Base-by-base conservation (phyloP, 2,888 invertebrate genomes). In the Aethes cnicana region DNA sequence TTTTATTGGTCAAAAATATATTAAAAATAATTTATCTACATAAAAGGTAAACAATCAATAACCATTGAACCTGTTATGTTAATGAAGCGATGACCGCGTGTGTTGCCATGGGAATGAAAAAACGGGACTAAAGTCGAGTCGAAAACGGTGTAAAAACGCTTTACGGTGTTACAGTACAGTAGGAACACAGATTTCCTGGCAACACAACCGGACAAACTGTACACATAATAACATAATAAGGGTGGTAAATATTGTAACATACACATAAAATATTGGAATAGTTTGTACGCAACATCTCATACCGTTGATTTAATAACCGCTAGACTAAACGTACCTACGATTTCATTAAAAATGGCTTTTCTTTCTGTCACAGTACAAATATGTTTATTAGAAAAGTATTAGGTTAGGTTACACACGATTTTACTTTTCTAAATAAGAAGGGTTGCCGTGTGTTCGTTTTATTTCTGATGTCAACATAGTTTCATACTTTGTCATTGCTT, bases 21-120 rank as follows among this genome's bases (percentile, higher is more conserved):
- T 77, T 80, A 81, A 78, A 74, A 83, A 84, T 84, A 85, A 84
- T 84, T 84, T 85, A 87, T 81, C 81, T 84, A 84, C 76, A 83
- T 69, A 76, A 80, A 70, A 69, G 78, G 84, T 85, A 80, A 81
- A 83, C 74, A 70, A 77, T 69, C 54, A 65, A 74, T 78, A 81
- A 82, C 72, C 79, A 76, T 75, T 72, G 64, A 78, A 80, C 71
- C 74, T 68, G 79, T 64, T 71, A 71, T 69, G 65, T 72, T 61
- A 68, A 64, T 63, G 62, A 74, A 72, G 66, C 62, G 65, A 74
- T 48, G 55, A 43, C 32, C 54, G 46, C 47, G 48, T 49, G 63
- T 69, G 72, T 77, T 80, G 78, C 78, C 81, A 80, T 65, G 50
- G 57, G 52, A 59, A 66, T 68, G 66, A 61, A 36, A 44, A 47